Evolutionary conservation across 2,113 vertebrate species (phyloP), one percentile per base, ranked within the genome.

Genomic region (Dasyornis broadbenti): DNA sequence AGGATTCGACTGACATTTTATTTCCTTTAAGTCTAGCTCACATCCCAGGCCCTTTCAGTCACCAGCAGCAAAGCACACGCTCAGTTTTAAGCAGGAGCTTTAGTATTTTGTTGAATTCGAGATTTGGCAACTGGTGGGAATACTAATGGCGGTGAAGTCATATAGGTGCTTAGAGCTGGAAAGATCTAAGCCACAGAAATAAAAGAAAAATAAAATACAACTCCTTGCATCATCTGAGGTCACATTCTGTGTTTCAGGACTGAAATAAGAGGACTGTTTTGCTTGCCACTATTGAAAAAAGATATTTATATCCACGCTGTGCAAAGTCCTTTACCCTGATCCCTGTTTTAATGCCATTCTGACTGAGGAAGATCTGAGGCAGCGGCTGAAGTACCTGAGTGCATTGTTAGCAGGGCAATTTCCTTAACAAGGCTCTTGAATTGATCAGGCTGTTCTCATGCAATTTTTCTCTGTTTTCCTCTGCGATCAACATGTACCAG

Each of bases 381-480:
- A 61, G 77, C 54, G 47, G 70, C 73, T 90, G 13, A 79, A 73
- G 71, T 15, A 82, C 70, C 78, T 5, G 65, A 75, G 70, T 3
- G 45, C 44, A 42, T 42, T 78, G 24, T 79, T 56, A 71, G 52
- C 52, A 15, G 11, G 53, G 54, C 73, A 70, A 8, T 84, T 86
- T 82, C 53, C 65, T 80, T 64, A 82, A 92, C 57, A 40, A 82
- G 14, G 15, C 68, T 84, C 22, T 60, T 82, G 72, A 82, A 80
- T 95, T 93, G 59, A 35, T 76, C n/a, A 17, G 65, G 42, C 63
- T 31, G 5, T 70, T 78, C 66, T 70, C 85, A 21, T 27, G 53
- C 40, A 27, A 49, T 95, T 95, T 95, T 69, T 27, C 73, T 83
- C 85, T 91, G 72, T 78, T 93, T 89, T 84, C 30, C 68, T 82